These are phyloP conservation scores for Gallinago media DNA, from an alignment of 2,113 vertebrate species.

Conservation along the genomic window DNA sequence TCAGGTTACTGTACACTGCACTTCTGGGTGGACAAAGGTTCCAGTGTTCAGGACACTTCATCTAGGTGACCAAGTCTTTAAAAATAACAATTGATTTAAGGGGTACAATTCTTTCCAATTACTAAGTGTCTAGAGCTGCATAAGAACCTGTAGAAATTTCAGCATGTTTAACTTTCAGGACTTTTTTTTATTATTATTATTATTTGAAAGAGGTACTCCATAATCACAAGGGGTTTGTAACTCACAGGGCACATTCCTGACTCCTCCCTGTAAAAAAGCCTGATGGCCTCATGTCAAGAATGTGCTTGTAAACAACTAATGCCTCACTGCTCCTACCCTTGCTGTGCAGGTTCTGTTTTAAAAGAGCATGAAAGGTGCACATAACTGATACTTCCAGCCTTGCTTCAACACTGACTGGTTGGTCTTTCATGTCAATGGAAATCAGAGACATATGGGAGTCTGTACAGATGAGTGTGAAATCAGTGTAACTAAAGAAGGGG, in stretches of 20 bases:
- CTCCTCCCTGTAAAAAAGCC: constrained; percentile 1
- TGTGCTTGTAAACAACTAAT: constrained; percentile 4
- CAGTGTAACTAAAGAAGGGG: neutral
- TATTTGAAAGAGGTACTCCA: neutral
- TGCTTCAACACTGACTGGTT: neutral
- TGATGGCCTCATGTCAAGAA: constrained; percentile 45
- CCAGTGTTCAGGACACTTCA: neutral
- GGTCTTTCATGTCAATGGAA: neutral
- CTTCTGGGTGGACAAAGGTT: neutral
- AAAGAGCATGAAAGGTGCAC: neutral
- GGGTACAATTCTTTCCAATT: neutral
- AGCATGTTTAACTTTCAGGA: rapidly evolving
- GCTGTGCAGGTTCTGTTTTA: neutral
- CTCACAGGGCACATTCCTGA: neutral
- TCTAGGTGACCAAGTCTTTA: neutral
- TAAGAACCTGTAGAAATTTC: neutral
- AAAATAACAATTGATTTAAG: neutral
- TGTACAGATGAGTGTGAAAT: neutral
- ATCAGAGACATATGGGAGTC: neutral
- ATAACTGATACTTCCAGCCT: neutral
- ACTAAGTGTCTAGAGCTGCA: neutral
- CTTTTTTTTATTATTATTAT: neutral
- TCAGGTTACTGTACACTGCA: neutral
- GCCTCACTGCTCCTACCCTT: neutral
- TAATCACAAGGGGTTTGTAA: neutral